Conservation (phyloP, 2,797 vertebrate species). For the Tachyglossus aculeatus region DNA sequence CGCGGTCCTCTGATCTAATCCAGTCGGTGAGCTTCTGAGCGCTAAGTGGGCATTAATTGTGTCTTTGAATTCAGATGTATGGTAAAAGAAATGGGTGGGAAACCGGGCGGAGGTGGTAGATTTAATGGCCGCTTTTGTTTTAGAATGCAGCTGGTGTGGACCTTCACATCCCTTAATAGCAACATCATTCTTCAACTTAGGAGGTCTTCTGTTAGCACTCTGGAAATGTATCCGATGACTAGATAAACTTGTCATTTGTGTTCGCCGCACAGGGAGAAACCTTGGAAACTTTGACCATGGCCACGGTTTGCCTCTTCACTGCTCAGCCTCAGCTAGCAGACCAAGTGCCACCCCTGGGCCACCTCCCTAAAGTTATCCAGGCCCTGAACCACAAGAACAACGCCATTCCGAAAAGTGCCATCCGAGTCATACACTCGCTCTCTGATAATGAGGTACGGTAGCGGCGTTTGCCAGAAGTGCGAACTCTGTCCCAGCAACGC, state of each 20-base stretch:
- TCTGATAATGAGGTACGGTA: slow-evolving; percentile 92
- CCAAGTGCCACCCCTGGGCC: slow-evolving; percentile 95
- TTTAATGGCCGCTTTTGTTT: not conserved
- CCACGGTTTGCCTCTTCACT: slow-evolving; percentile 93
- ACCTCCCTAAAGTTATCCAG: slow-evolving; percentile 91
- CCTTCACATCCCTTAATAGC: too few relatives aligned
- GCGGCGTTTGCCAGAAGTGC: not conserved
- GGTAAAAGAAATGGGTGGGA: not conserved
- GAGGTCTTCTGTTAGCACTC: not conserved
- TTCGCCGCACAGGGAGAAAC: slow-evolving; percentile 85
- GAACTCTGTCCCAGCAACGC: too few relatives aligned
- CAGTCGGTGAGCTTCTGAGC: too few relatives aligned
- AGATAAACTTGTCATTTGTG: not conserved
- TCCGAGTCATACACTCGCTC: slow-evolving; percentile 91
- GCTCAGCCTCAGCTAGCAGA: slow-evolving; percentile 95
- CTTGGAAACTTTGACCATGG: slow-evolving; percentile 93
- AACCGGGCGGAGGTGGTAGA: too few relatives aligned
- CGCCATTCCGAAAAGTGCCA: slow-evolving; percentile 93
- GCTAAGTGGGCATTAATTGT: too few relatives aligned
- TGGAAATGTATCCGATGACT: not conserved
- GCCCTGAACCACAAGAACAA: slow-evolving; percentile 97
- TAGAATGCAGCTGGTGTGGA: not conserved
- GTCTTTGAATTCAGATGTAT: not conserved
- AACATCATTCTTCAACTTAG: too few relatives aligned
- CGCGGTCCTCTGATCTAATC: too few relatives aligned